These are phyloP conservation scores for Psittacula derbiana DNA, from an alignment of 2,797 vertebrate genomes.

Conservation along the genomic window DNA sequence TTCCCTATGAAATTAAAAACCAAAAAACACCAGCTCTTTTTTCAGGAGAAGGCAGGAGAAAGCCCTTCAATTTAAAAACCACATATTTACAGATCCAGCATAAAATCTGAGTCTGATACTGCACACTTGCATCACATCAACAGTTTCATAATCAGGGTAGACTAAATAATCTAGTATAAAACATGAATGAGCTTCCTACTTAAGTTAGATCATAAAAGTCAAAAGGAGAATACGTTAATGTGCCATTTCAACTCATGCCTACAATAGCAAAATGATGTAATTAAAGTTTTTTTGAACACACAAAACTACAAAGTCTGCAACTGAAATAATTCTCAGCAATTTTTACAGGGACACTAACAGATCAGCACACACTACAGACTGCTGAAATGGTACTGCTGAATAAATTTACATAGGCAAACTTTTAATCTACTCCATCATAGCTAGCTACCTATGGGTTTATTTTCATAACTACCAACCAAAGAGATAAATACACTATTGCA, in stretches of 20 bases:
- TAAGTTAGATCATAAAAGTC: background rate
- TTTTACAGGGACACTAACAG: background rate
- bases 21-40: background rate
- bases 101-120: background rate
- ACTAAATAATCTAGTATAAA: background rate
- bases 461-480: background rate
- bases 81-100: background rate
- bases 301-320: background rate
- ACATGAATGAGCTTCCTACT: background rate
- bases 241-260: background rate
- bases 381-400: background rate
- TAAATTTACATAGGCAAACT: background rate
- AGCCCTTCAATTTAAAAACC: background rate
- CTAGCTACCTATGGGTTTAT: background rate
- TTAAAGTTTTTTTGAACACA: background rate
- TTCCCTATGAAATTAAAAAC: background rate
- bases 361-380: background rate
- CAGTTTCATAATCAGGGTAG: background rate
- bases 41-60: background rate
- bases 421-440: background rate
- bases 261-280: background rate
- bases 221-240: background rate
- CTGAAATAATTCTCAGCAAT: background rate
- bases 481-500: background rate
- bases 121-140: background rate